These are phyloP conservation scores for Drosophila seclusa DNA, from an alignment of 2,888 invertebrate species.

Conservation along the genomic window DNA sequence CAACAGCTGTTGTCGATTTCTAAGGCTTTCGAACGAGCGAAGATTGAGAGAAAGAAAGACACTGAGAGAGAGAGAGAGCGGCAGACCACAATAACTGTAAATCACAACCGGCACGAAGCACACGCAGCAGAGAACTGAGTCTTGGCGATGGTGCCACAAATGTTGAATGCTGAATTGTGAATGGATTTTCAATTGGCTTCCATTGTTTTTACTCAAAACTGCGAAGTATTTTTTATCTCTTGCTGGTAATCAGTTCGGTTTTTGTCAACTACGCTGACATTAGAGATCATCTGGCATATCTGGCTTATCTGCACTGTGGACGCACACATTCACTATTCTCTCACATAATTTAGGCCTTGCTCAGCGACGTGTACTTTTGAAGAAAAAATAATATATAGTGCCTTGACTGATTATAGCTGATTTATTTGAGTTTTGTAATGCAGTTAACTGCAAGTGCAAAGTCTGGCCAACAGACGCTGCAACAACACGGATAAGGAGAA, in stretches of 20 bases:
- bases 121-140: conserved; percentile 46
- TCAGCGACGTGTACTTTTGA: conserved; percentile 16
- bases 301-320: conserved; percentile 41
- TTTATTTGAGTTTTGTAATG: conserved; percentile 6
- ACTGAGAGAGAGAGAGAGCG: background rate
- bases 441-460: conserved; percentile 20
- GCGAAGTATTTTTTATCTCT: conserved; percentile 31
- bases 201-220: conserved; percentile 35
- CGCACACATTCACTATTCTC: conserved; percentile 15
- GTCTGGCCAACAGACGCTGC: conserved; percentile 9
- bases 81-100: conserved; percentile 18
- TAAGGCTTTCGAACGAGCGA: background rate
- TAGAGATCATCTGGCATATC: conserved; percentile 48
- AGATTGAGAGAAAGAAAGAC: background rate
- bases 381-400: background rate
- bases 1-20: conserved; percentile 22
- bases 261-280: conserved; percentile 48
- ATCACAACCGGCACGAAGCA: conserved; percentile 60
- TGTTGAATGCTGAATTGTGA: conserved; percentile 29
- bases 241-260: conserved; percentile 33
- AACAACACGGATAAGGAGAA: conserved; percentile 43
- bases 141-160: conserved; percentile 23
- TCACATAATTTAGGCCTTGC: conserved; percentile 39
- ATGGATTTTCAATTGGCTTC: conserved; percentile 36
- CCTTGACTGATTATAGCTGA: conserved; percentile 22